Base-by-base conservation (phyloP, 2,888 invertebrate genomes). In the Crematogaster levior region DNA sequence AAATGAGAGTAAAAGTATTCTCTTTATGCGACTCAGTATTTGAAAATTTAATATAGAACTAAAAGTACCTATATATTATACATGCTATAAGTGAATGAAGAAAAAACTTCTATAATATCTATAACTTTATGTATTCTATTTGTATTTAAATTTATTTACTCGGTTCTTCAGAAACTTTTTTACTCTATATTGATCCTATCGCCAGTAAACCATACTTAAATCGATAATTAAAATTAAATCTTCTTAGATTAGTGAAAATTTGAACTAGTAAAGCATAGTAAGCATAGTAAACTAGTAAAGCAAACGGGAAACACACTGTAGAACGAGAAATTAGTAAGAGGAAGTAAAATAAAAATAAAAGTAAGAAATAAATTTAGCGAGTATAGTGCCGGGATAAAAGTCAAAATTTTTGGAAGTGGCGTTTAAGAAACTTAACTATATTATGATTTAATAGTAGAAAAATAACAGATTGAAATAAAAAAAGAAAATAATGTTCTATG, bases 71-170 rank as follows among this genome's bases (percentile, higher is more conserved):
- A 15, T n/a, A n/a, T n/a, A n/a, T n/a, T 15, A 15, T 21, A 7
- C 6, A 30, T 30, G 0, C 1, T 18, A n/a, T 24, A 27, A 53
- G 37, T 51, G 5, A 37, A 70, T 24, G 3, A 37, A 53, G 6
- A 53, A 27, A 46, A 48, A 46, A 66, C 3, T 66, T 66, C 3
- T 66, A 21, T 3, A 48, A n/a, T 21, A 68, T 30, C 15, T 15
- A 21, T 48, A 48, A n/a, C 37, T 24, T 53, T 70, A 51, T 24
- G 48, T 12, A 43, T 24, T 27, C 9, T 53, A 34, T 27, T 53
- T 53, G 6, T 24, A 70, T 70, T 53, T 18, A 53, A 70, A 51
- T 70, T 51, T n/a, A 48, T 70, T 53, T 9, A 18, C 1, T 70
- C 53, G 24, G 53, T 37, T 37, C 37, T n/a, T 34, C 18, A 37